Evolutionary conservation across 1,140 invertebrate genomes (phyloP).

Genomic region (Apis dorsata): DNA sequence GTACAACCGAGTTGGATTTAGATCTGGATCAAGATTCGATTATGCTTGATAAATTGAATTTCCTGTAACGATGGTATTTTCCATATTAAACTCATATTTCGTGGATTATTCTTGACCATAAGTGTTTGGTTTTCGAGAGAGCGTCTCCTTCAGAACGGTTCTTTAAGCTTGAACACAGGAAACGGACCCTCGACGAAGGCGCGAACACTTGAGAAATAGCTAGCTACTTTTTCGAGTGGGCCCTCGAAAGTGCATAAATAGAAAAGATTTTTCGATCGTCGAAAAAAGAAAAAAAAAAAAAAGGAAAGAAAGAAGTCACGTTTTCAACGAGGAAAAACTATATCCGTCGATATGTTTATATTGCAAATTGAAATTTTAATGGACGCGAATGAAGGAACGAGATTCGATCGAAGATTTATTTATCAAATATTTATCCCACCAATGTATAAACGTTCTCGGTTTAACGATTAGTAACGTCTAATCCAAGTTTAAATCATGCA

Average conservation of each 20-base stretch:
- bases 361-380: no score
- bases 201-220: slow-evolving; percentile 7
- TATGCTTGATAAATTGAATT: slow-evolving; percentile 1
- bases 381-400: no score
- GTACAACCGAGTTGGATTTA: neutral
- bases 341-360: no score
- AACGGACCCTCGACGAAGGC: slow-evolving; percentile 17
- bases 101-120: no score
- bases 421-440: no score
- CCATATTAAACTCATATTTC: neutral
- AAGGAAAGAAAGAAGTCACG: no score
- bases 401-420: no score
- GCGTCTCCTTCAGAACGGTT: neutral
- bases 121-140: neutral
- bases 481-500: no score
- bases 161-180: neutral
- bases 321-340: no score
- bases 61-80: neutral
- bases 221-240: neutral
- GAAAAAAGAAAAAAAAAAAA: neutral
- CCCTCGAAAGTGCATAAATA: neutral
- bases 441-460: no score
- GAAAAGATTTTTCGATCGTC: neutral
- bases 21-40: neutral
- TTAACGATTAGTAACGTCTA: no score